Base-by-base conservation (phyloP, 1,140 invertebrate genomes). In the Aphis gossypii region DNA sequence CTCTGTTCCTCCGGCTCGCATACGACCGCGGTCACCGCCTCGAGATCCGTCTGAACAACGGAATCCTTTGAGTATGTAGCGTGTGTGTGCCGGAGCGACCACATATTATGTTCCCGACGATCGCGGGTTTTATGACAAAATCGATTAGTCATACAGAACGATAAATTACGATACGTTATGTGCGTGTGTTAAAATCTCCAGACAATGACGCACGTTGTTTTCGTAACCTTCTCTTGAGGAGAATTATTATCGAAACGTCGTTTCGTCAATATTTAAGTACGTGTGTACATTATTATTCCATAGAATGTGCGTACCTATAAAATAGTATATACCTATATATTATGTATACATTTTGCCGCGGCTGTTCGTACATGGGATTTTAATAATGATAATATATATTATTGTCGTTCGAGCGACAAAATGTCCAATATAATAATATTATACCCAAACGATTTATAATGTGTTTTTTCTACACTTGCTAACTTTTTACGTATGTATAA, bases 121-220 rank as follows among this genome's bases (percentile, higher is more conserved):
- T 89, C 48, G 35, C 21, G 48, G 25, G 48, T 54, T 35, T 35
- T 35, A 89, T 38, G 87, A 54, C 87, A 38, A 54, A 89, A 89
- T 89, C 87, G 48, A 89, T 54, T 89, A 89, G 87, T 89, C 87
- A 89, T 54, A 89, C 86, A 41, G 20, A 88, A 88, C 30, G 48
- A 35, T 48, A 48, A 41, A 84, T 84, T 46, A 86, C 41, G 25
- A n/a, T 30, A 86, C 41, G 84, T 21, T 38, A 54, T 89, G 86
- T 88, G 86, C 30, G 21, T 88, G 20, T 88, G 46, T 88, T 89
- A 89, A 89, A 38, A 89, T 54, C 48, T 89, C 30, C 30, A 89
- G n/a, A 89, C 87, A 54, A 88, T 89, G 87, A 89, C 86, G 46
- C 87, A 51, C 48, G 48, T 89, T 89, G 46, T 89, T 89, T 51